Percentiles rank a stretch among this genome's conserved stretches.
Conservation (phyloP, 2,797 vertebrate genomes). For the Alectoris magna region DNA sequence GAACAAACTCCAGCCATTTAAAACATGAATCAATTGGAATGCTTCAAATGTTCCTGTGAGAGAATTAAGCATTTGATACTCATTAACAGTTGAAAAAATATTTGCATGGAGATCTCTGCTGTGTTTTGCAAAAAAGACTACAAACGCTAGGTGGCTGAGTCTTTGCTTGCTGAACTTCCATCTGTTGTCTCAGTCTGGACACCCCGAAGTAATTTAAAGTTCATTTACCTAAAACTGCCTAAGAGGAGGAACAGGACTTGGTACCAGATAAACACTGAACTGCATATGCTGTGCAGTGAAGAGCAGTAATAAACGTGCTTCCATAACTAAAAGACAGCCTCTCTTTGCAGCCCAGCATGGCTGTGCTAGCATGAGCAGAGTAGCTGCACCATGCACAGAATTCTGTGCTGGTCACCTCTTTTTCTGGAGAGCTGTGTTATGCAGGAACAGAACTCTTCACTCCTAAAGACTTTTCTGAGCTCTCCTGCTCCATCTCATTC, state of each 20-base stretch:
- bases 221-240: background rate
- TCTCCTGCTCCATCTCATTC: background rate
- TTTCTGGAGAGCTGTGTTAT: background rate
- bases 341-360: too few species aligned
- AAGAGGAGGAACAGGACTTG: background rate
- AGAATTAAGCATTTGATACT: background rate
- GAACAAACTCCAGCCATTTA: background rate
- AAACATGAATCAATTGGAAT: background rate
- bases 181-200: background rate
- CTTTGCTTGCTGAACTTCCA: background rate
- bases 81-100: background rate
- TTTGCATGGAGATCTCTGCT: background rate
- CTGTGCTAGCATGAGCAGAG: too few species aligned
- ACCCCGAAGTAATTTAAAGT: background rate
- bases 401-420: background rate
- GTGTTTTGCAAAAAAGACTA: background rate
- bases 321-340: background rate
- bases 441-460: background rate
- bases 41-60: background rate
- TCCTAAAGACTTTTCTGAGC: background rate
- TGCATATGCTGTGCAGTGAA: background rate
- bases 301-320: background rate
- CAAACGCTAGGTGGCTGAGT: background rate
- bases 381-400: too few species aligned
- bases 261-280: background rate